A percentile compares a stretch with the other conserved stretches of the same genome.
phyloP scores from a whole-genome alignment of 2,888 invertebrate genomes.

The Lithophane leautieri region DNA sequence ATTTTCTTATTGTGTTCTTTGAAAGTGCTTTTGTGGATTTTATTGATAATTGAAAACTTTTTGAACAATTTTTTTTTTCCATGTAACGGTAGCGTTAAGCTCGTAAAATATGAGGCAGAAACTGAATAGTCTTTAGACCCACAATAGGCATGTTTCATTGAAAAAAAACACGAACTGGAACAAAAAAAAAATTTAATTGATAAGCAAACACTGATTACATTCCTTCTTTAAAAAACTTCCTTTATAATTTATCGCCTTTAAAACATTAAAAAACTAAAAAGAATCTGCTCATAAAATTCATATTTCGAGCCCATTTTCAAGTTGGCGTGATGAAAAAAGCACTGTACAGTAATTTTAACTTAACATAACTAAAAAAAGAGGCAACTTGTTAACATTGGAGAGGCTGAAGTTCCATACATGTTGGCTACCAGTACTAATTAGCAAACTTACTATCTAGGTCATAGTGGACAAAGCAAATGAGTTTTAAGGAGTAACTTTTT shows the following conservation, averaged over 20 bases:
- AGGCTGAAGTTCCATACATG: conserved; percentile 61
- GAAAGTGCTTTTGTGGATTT: not conserved
- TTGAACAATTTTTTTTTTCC: not conserved
- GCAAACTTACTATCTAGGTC: conserved; percentile 75
- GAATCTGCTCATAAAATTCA: conserved; percentile 9
- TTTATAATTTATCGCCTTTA: not conserved
- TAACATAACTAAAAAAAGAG: conserved; percentile 52
- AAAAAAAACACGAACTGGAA: too few relatives aligned
- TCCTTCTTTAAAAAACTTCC: not conserved
- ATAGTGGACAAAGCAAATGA: conserved; percentile 72
- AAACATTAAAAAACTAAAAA: conserved; percentile 4
- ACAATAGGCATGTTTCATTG: too few relatives aligned
- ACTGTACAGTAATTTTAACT: conserved; percentile 54
- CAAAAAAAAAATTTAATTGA: not conserved
- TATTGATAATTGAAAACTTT: not conserved
- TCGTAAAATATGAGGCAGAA: not conserved
- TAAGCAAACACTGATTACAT: too few relatives aligned
- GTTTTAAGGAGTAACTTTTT: conserved; percentile 65
- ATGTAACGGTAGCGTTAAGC: not conserved
- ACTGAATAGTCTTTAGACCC: not conserved
- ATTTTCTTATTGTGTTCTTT: conserved; percentile 6
- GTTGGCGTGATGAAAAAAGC: conserved; percentile 40
- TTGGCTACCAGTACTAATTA: conserved; percentile 72
- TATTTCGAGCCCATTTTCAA: conserved; percentile 34
- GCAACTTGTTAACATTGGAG: conserved; percentile 64